Evolutionary conservation across 1,140 invertebrate species (phyloP), one percentile per base, ranked within the genome.

Genomic region (Drosophila lacertosa): DNA sequence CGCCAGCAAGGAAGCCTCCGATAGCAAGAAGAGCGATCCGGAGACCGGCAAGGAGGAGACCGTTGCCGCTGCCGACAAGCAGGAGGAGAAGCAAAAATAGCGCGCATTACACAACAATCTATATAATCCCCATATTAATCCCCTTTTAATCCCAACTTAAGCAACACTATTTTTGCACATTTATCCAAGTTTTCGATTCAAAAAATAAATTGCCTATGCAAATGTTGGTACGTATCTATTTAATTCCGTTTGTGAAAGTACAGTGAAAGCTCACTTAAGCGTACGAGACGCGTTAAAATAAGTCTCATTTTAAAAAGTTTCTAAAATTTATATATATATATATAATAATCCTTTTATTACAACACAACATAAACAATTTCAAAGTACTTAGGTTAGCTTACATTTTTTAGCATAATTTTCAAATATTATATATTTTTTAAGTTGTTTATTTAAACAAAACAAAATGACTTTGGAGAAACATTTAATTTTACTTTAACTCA

Each of bases 61-160:
- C 16, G 59, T 68, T 15, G 47, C 69, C 26, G 20, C 82, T 11
- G 35, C 66, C 9, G 77, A 82, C 1, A 81, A 86, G 16, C 74
- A 40, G 29, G 83, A 86, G 18, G 82, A 86, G 50, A 88, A 81
- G 16, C 82, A 81, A 7, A 86, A 86, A 68, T 88, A 86, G 40
- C 54, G 39, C 37, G 24, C 32, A 26, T 9, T 37, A 29, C 13
- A 33, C 3, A 18, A 6, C 16, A 40, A 9, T 20, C n/a, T 29
- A 15, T 1, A 66, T 44, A 50, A 20, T 26, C 29, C 18, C 48
- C 13, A 29, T 4, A 5, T 15, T 18, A 48, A 39, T 33, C 9
- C 10, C 16, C 16, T 10, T 24, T 33, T 44, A 13, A 67, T 39
- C 32, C 24, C 18, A 32, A 39, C 54, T 42, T 10, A 44, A 39